Conservation (phyloP, 1,140 invertebrate species). For the fruit fly (Drosophila melanogaster) region Release_6_plus_ISO1_MT NC_004354.4:19742001-19742500, state of each 20-base stretch:
- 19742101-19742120: slow-evolving; percentile 7
- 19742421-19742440: slow-evolving; percentile 9
- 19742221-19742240: slow-evolving; percentile 81
- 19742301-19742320: slow-evolving; percentile 80
- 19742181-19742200: slow-evolving; percentile 94
- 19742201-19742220: slow-evolving; percentile 84
- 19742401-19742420: slow-evolving; percentile 16
- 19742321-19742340: slow-evolving; percentile 75
- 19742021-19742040: slow-evolving; percentile 79
- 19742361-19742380: slow-evolving; percentile 10
- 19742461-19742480: slow-evolving; percentile 17
- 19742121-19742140: slow-evolving; percentile 54
- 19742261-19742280: slow-evolving; percentile 77
- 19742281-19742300: slow-evolving; percentile 82
- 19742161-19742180: slow-evolving; percentile 95
- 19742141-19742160: slow-evolving; percentile 91
- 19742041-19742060: slow-evolving; percentile 52
- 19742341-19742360: slow-evolving; percentile 54
- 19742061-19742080: not conserved
- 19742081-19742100: slow-evolving; percentile 40
- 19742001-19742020: slow-evolving; percentile 74
- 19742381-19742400: slow-evolving; percentile 5
- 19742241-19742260: slow-evolving; percentile 79
- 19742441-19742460: not conserved
- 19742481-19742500: slow-evolving; percentile 12